These are phyloP conservation scores for Botia kubotai DNA, from an alignment of 2,797 vertebrate genomes.

Conservation along the genomic window DNA sequence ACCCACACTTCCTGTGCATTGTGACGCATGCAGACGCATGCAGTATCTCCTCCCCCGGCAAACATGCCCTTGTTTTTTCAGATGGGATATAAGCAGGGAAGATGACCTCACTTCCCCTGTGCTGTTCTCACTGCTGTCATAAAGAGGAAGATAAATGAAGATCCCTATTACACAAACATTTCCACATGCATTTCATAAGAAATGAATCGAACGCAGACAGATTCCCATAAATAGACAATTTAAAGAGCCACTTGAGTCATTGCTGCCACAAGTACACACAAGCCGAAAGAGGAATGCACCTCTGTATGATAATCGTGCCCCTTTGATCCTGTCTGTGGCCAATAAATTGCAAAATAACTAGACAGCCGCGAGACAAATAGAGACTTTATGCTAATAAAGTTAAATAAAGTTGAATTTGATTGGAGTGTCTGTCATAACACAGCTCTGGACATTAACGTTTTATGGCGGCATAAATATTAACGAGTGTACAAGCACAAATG, in stretches of 20 bases:
- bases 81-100: slow-evolving; percentile 35
- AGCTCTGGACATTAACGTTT: slow-evolving; percentile 31
- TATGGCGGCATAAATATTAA: slow-evolving; percentile 43
- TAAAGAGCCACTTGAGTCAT: background rate
- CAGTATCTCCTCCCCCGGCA: slow-evolving; percentile 23
- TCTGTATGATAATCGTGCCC: slow-evolving; percentile 4
- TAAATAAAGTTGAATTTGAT: slow-evolving; percentile 40
- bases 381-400: slow-evolving; percentile 9
- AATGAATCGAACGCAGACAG: slow-evolving; percentile 9
- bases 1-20: slow-evolving; percentile 39
- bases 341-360: slow-evolving; percentile 25
- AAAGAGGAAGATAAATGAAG: slow-evolving; percentile 51
- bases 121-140: slow-evolving; percentile 45
- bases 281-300: background rate
- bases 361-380: background rate
- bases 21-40: slow-evolving; percentile 4
- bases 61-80: slow-evolving; percentile 53
- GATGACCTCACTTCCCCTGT: slow-evolving; percentile 40
- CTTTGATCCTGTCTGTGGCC: slow-evolving; percentile 23
- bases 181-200: background rate
- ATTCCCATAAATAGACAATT: slow-evolving; percentile 33
- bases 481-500: slow-evolving; percentile 32
- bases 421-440: slow-evolving; percentile 12
- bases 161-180: slow-evolving; percentile 27
- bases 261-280: background rate